Conservation (phyloP, 2,797 vertebrate genomes). For the Nyctalus aviator region DNA sequence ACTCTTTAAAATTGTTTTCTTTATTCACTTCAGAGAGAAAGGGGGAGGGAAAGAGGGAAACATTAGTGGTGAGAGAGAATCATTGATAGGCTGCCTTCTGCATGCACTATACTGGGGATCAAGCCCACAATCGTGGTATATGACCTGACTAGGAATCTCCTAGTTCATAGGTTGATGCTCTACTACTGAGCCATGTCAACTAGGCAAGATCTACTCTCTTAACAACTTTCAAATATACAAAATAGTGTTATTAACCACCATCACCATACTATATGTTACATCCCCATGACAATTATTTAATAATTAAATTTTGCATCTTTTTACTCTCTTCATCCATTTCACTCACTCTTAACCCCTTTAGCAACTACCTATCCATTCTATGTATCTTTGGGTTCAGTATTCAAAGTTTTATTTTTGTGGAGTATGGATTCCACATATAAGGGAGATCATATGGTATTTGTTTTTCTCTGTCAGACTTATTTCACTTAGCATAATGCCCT, state of each 20-base stretch:
- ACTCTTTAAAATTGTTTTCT: neutral
- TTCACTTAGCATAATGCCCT: neutral
- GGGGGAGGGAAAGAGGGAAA: too few relatives aligned
- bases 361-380: neutral
- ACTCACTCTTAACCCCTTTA: neutral
- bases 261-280: neutral
- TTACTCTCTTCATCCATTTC: neutral
- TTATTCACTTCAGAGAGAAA: too few relatives aligned
- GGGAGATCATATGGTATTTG: neutral
- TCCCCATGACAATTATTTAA: neutral
- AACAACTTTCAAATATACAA: constrained; percentile 11
- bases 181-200: too few relatives aligned
- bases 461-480: neutral
- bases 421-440: neutral
- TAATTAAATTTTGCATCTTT: neutral
- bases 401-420: neutral
- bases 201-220: neutral
- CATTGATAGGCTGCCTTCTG: too few relatives aligned
- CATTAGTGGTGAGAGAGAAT: too few relatives aligned
- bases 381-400: neutral
- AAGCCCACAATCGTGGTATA: too few relatives aligned
- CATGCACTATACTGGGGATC: too few relatives aligned
- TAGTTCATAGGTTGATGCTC: too few relatives aligned
- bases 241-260: neutral
- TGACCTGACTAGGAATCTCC: too few relatives aligned